phyloP scores from a whole-genome alignment of 2,888 invertebrate genomes.

The Shargacucullia verbasci region DNA sequence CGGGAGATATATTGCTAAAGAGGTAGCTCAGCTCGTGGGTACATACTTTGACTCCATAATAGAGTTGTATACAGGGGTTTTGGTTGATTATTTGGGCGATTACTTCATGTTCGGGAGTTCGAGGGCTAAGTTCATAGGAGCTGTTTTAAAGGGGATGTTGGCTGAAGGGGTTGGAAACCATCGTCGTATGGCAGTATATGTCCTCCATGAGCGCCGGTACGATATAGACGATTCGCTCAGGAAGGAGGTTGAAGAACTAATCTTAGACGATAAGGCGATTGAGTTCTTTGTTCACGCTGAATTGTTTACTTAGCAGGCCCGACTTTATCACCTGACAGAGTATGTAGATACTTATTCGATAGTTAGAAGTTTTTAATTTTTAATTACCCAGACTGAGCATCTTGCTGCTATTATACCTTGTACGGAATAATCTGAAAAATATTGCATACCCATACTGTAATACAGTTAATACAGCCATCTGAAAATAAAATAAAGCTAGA shows the following conservation, averaged over 20 bases:
- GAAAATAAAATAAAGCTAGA: too few species aligned
- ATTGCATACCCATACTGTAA: too few species aligned
- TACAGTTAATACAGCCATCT: too few species aligned
- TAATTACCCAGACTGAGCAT: too few species aligned
- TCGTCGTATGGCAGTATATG: slow-evolving; percentile 39
- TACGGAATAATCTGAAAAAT: too few species aligned
- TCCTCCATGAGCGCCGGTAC: slow-evolving; percentile 8
- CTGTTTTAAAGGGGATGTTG: slow-evolving; percentile 38
- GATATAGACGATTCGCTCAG: slow-evolving; percentile 5
- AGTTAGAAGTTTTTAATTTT: too few species aligned
- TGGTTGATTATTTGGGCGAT: slow-evolving; percentile 52
- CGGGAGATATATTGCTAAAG: slow-evolving; percentile 66
- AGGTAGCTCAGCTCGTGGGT: slow-evolving; percentile 58
- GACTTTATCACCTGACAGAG: too few species aligned
- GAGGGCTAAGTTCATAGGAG: slow-evolving; percentile 15
- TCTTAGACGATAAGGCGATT: slow-evolving; percentile 4
- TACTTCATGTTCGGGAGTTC: slow-evolving; percentile 10
- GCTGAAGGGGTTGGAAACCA: slow-evolving; percentile 32
- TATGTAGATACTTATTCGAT: too few species aligned
- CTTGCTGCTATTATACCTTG: too few species aligned
- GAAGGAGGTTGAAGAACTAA: slow-evolving; percentile 24
- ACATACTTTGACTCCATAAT: slow-evolving; percentile 68
- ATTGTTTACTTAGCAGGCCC: not conserved
- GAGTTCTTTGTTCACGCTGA: slow-evolving; percentile 23
- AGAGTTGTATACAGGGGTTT: slow-evolving; percentile 58